phyloP scores from a whole-genome alignment of 2,797 vertebrate genomes.

The Parauchenoglanis punctatus region DNA sequence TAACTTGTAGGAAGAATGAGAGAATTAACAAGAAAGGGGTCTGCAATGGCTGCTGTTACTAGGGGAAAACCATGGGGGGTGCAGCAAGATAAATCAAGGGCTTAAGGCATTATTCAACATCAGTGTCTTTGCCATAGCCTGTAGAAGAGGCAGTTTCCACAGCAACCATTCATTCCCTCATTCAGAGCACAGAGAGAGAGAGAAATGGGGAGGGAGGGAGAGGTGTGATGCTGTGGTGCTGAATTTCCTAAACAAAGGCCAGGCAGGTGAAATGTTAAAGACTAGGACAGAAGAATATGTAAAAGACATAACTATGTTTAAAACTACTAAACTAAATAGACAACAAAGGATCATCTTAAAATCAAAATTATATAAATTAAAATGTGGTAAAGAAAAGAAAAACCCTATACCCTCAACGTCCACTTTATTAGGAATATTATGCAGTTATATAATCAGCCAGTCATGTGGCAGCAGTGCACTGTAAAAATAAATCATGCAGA shows the following conservation, averaged over 20 bases:
- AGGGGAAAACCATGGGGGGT: constrained; percentile 63
- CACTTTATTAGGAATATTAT: background rate
- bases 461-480: no score
- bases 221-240: constrained; percentile 46
- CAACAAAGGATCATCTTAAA: background rate
- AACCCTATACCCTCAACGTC: background rate
- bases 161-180: constrained; percentile 76
- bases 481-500: no score
- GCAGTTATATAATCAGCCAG: background rate
- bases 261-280: constrained; percentile 63
- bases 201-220: background rate
- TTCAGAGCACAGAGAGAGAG: constrained; percentile 54
- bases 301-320: constrained; percentile 15
- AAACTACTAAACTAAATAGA: no score
- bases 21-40: constrained; percentile 22
- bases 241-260: constrained; percentile 46
- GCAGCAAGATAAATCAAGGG: constrained; percentile 44
- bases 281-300: constrained; percentile 43
- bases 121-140: constrained; percentile 74
- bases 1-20: constrained; percentile 3
- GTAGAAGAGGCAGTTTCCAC: constrained; percentile 77
- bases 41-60: constrained; percentile 72
- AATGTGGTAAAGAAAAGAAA: background rate
- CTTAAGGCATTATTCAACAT: constrained; percentile 75
- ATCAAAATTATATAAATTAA: background rate